These are phyloP conservation scores for Pandemis cinnamomeana DNA, from an alignment of 2,888 invertebrate genomes.

Conservation along the genomic window DNA sequence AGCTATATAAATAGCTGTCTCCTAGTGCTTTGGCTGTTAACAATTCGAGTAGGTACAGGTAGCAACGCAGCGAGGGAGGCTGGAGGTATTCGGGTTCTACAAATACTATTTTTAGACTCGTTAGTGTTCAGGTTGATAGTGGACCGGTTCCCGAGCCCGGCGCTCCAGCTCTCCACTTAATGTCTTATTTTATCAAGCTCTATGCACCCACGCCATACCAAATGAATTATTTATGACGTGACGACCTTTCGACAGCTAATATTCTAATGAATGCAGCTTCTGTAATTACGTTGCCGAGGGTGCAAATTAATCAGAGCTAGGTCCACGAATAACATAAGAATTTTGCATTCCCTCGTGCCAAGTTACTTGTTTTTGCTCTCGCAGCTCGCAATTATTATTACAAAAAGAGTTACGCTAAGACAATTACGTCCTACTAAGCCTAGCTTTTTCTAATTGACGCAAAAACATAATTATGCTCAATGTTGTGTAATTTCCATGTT, in stretches of 20 bases:
- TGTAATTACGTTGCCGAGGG: conserved; percentile 29
- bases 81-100: conserved; percentile 41
- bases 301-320: conserved; percentile 31
- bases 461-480: conserved; percentile 32
- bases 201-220: conserved; percentile 15
- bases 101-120: conserved; percentile 48
- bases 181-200: conserved; percentile 49
- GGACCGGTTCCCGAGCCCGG: conserved; percentile 48
- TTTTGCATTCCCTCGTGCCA: conserved; percentile 34
- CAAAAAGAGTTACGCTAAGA: conserved; percentile 22
- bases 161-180: conserved; percentile 46
- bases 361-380: conserved; percentile 6
- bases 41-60: conserved; percentile 26
- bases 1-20: neutral
- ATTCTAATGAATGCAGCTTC: conserved; percentile 43
- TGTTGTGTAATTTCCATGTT: conserved; percentile 17
- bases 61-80: conserved; percentile 22
- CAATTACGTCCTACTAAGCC: conserved; percentile 24
- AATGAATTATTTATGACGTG: conserved; percentile 42
- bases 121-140: conserved; percentile 44
- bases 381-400: conserved; percentile 11
- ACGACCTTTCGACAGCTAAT: conserved; percentile 43
- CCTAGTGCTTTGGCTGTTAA: conserved; percentile 15
- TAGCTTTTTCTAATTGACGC: conserved; percentile 22
- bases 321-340: conserved; percentile 24